phyloP scores from a whole-genome alignment of 2,113 vertebrate species.

The Plectropomus leopardus region DNA sequence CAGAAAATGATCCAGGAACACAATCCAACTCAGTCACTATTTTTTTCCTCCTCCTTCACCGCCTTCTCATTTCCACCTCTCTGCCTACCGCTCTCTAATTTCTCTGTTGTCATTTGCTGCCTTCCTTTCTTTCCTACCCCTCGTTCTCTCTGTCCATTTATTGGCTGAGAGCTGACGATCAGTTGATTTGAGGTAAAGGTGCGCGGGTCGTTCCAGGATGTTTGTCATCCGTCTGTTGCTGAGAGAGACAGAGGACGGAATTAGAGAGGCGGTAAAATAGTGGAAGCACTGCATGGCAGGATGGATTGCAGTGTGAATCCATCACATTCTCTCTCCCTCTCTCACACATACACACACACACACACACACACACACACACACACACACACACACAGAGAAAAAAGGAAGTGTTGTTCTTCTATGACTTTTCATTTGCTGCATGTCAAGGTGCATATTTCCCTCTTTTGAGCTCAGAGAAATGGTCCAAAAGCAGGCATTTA shows the following conservation, averaged over 20 bases:
- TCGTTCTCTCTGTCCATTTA: slow-evolving; percentile 20
- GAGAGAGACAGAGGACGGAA: slow-evolving; percentile 35
- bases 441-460: slow-evolving; percentile 22
- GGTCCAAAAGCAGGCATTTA: not conserved
- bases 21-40: slow-evolving; percentile 36
- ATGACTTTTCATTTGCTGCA: slow-evolving; percentile 49
- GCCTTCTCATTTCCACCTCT: slow-evolving; percentile 34
- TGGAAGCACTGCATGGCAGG: slow-evolving; percentile 48
- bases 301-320: slow-evolving; percentile 60
- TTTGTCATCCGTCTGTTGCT: slow-evolving; percentile 47
- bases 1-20: slow-evolving; percentile 20
- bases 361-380: too few relatives aligned
- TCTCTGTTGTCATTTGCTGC: slow-evolving; percentile 14
- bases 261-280: slow-evolving; percentile 43
- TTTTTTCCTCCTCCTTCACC: not conserved
- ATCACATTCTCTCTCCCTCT: slow-evolving; percentile 22
- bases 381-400: slow-evolving; percentile 14
- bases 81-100: slow-evolving; percentile 32
- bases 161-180: slow-evolving; percentile 35
- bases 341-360: not conserved
- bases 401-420: slow-evolving; percentile 32
- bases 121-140: not conserved
- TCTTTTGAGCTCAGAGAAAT: slow-evolving; percentile 5
- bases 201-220: slow-evolving; percentile 30
- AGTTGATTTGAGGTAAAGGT: slow-evolving; percentile 45